Base-by-base conservation (phyloP, 2,797 vertebrate genomes). In the Taenioides sp. region DNA sequence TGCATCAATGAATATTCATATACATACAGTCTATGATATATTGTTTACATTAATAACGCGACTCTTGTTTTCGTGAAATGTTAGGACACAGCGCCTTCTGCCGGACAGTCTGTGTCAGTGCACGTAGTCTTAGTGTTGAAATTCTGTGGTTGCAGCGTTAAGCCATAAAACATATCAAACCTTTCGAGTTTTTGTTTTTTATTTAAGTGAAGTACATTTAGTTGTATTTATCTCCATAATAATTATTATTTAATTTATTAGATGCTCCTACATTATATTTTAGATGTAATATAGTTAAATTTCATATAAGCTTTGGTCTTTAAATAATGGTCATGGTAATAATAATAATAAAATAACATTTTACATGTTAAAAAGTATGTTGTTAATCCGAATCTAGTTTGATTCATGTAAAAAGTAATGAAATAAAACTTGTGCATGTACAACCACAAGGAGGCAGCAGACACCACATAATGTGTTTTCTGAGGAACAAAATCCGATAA, bases 71-170 rank as follows among this genome's bases (percentile, higher is more conserved):
- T 31, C 0, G 25, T 22, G 4, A 59, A 71, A 27, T 14, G 52
- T 81, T 81, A 76, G 85, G 27, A 50, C 80, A 93, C 37, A 94
- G 75, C 72, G 93, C 97, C 94, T 94, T 95, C 92, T 98, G 95
- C 80, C 97, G 96, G 80, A 93, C 71, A 76, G 90, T 94, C 93
- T 73, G 58, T 66, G 57, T 59, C 25, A 28, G 57, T 18, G 16
- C 57, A 28, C 17, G 25, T 28, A 5, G 25, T 7, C 25, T 28
- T 23, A 57, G 43, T 16, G 1, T 17, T 47, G 43, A 14, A 4
- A 16, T 47, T 47, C 20, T 22, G 20, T 54, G 7, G 9, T 22
- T 54, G 20, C 20, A 22, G 1, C 1, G n/a, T 22, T 22, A 10
- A n/a, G 20, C 12, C 55, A 57, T n/a, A 22, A 5, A 50, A 1